Evolutionary conservation across 2,888 invertebrate genomes (phyloP).

Genomic region (Oscheius sp.): DNA sequence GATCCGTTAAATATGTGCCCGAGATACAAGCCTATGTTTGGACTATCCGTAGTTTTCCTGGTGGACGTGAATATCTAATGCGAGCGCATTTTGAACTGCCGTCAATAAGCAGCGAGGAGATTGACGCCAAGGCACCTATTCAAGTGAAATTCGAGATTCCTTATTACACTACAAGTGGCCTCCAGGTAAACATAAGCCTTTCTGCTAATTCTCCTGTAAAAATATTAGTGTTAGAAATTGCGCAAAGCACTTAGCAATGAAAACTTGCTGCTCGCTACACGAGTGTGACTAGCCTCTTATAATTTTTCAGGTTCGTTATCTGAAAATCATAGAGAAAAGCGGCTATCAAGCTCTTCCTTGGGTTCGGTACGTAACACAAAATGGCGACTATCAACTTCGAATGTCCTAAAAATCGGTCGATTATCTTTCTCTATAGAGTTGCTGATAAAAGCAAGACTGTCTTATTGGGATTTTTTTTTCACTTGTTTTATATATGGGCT

Average conservation of each 20-base stretch:
- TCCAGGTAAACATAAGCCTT: slow-evolving; percentile 81
- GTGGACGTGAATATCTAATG: slow-evolving; percentile 98
- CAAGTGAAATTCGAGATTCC: slow-evolving; percentile 99
- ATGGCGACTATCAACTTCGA: slow-evolving; percentile 95
- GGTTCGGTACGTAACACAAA: slow-evolving; percentile 98
- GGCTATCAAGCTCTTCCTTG: slow-evolving; percentile 98
- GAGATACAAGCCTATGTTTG: slow-evolving; percentile 95
- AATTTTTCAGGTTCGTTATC: slow-evolving; percentile 80
- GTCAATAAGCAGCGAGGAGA: slow-evolving; percentile 90
- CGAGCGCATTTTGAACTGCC: slow-evolving; percentile 96
- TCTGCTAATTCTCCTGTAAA: too few species aligned
- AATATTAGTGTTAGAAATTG: too few species aligned
- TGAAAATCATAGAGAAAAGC: slow-evolving; percentile 98
- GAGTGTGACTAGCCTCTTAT: too few species aligned
- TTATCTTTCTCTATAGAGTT: too few species aligned
- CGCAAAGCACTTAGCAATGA: too few species aligned
- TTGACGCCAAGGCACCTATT: slow-evolving; percentile 95
- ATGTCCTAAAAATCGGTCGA: slow-evolving; percentile 73
- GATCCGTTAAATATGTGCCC: slow-evolving; percentile 88
- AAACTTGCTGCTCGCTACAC: too few species aligned
- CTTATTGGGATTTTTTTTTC: too few species aligned
- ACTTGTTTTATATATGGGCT: too few species aligned
- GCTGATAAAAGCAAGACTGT: too few species aligned
- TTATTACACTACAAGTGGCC: slow-evolving; percentile 97
- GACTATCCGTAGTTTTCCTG: slow-evolving; percentile 73